Percentiles rank a stretch among this genome's conserved stretches.
These are phyloP conservation scores for Laothoe populi DNA, from an alignment of 2,888 invertebrate species.

Conservation along the genomic window DNA sequence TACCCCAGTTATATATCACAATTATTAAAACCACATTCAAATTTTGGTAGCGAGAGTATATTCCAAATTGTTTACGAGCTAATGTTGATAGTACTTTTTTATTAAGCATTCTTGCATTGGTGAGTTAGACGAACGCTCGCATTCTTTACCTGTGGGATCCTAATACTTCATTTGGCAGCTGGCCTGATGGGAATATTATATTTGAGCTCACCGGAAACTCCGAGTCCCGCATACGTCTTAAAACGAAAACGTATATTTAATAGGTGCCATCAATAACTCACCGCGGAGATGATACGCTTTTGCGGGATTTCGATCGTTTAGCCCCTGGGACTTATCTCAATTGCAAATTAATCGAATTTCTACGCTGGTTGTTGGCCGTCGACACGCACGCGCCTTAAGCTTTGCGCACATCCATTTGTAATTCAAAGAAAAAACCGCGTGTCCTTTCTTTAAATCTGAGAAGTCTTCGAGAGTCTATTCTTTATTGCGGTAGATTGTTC, in stretches of 20 bases:
- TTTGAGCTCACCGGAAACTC: conserved; percentile 66
- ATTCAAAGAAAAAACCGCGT: conserved; percentile 66
- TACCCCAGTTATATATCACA: too few relatives aligned
- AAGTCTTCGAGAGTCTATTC: conserved; percentile 48
- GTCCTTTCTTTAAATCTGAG: conserved; percentile 61
- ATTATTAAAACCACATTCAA: too few relatives aligned
- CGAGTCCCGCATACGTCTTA: conserved; percentile 57
- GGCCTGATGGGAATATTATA: conserved; percentile 79
- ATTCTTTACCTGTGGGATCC: conserved; percentile 65
- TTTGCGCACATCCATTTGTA: conserved; percentile 58
- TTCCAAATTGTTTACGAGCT: too few relatives aligned
- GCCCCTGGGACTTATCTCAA: conserved; percentile 74
- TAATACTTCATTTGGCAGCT: conserved; percentile 76
- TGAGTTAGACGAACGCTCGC: conserved; percentile 52
- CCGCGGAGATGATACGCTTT: conserved; percentile 75
- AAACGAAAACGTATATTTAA: conserved; percentile 80
- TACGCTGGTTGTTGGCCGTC: conserved; percentile 62
- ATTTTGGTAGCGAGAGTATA: too few relatives aligned
- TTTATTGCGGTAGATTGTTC: conserved; percentile 49
- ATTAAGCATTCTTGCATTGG: conserved; percentile 36
- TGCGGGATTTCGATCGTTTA: conserved; percentile 70
- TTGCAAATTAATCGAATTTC: conserved; percentile 81
- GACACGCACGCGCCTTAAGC: conserved; percentile 60
- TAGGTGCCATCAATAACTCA: conserved; percentile 83
- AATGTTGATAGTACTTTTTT: too few relatives aligned